These are phyloP conservation scores for Notothenia coriiceps DNA, from an alignment of 2,113 vertebrate species.

Conservation along the genomic window DNA sequence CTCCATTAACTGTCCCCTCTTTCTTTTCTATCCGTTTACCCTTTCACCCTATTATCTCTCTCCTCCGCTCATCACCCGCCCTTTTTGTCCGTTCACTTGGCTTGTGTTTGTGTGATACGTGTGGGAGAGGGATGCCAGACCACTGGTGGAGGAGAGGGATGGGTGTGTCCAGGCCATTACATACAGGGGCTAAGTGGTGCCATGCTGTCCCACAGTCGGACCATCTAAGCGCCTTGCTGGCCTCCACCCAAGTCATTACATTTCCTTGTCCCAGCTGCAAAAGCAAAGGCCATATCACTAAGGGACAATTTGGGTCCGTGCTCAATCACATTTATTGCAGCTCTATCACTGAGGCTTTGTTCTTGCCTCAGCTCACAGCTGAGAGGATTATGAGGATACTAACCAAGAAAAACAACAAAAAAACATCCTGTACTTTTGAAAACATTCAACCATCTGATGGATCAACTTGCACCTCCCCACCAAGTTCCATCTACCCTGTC, in stretches of 20 bases:
- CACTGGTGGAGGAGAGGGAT: conserved; percentile 57
- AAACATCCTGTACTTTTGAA: conserved; percentile 15
- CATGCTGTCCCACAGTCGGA: conserved; percentile 67
- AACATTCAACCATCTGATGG: conserved; percentile 12
- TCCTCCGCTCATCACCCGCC: background rate
- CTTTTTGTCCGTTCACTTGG: background rate
- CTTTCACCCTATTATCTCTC: conserved; percentile 44
- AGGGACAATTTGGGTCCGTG: conserved; percentile 61
- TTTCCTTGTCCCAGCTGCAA: conserved; percentile 65
- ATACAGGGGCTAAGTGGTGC: conserved; percentile 78
- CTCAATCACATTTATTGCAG: conserved; percentile 68
- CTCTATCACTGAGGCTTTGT: conserved; percentile 59
- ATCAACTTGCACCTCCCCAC: conserved; percentile 2
- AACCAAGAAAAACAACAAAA: conserved; percentile 18
- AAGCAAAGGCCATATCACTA: conserved; percentile 71
- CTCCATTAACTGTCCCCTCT: conserved; percentile 46
- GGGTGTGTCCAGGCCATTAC: conserved; percentile 69
- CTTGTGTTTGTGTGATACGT: conserved; percentile 39
- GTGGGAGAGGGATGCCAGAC: conserved; percentile 11
- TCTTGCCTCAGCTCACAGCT: conserved; percentile 24
- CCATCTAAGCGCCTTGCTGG: conserved; percentile 63
- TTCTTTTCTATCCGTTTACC: conserved; percentile 43
- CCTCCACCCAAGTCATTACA: conserved; percentile 80
- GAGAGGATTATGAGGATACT: conserved; percentile 32
- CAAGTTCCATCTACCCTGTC: conserved; percentile 7